Percentiles rank a stretch among this genome's conserved stretches.
Evolutionary conservation across 2,113 vertebrate genomes (phyloP).

Genomic region (Charina bottae): DNA sequence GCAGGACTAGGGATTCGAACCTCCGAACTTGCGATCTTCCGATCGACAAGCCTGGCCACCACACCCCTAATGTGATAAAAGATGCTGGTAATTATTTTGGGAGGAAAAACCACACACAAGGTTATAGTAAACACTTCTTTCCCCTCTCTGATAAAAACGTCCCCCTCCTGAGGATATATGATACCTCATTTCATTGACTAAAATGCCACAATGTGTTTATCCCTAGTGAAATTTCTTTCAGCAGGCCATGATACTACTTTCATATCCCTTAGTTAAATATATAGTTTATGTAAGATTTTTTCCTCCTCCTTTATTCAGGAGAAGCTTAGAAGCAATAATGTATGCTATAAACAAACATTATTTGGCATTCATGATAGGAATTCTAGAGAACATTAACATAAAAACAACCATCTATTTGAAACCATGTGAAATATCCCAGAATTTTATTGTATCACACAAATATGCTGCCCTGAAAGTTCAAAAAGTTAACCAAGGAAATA

Average conservation of each 20-base stretch:
- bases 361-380: constrained; percentile 6
- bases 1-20: too few relatives aligned
- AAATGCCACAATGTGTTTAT: neutral
- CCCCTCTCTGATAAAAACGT: neutral
- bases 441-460: neutral
- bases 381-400: neutral
- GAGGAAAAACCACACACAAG: neutral
- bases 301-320: fast-evolving
- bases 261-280: neutral
- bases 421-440: neutral
- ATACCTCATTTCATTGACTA: neutral
- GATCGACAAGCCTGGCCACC: too few relatives aligned
- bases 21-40: too few relatives aligned
- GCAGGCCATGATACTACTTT: neutral
- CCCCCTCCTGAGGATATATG: neutral
- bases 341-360: constrained; percentile 10
- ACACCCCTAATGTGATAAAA: neutral
- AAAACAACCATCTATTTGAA: neutral
- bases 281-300: neutral
- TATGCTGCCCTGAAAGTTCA: neutral
- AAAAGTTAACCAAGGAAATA: neutral
- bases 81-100: neutral
- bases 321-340: constrained; percentile 16
- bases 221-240: neutral
- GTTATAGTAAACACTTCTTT: neutral